These are phyloP conservation scores for Balanococcus diminutus DNA, from an alignment of 2,888 invertebrate genomes.

Conservation along the genomic window DNA sequence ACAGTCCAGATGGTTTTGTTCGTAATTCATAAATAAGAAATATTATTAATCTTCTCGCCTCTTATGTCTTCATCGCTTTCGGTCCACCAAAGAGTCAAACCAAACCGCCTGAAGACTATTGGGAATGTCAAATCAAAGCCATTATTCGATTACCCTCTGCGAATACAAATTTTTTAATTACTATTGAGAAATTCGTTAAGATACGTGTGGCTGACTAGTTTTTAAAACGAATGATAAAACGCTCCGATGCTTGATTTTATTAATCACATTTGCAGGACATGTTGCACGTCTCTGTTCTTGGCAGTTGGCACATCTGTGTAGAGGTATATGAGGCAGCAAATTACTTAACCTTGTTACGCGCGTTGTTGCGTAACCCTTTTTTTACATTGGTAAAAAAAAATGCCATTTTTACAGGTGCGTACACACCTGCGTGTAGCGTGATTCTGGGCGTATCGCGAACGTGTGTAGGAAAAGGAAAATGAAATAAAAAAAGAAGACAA, in stretches of 20 bases:
- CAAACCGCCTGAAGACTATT: neutral
- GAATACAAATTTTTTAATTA: neutral
- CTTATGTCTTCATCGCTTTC: neutral
- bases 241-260: neutral
- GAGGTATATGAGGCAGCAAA: constrained; percentile 32
- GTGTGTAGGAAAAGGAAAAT: constrained; percentile 1
- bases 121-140: neutral
- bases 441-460: constrained; percentile 22
- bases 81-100: neutral
- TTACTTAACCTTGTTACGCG: constrained; percentile 46
- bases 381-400: neutral
- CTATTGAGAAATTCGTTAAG: neutral
- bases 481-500: neutral
- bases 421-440: constrained; percentile 33
- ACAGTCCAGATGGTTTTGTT: neutral
- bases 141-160: neutral
- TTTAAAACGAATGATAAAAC: neutral
- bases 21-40: neutral
- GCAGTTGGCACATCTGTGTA: neutral
- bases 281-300: neutral
- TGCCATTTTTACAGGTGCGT: constrained; percentile 39
- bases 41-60: neutral
- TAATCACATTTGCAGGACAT: neutral
- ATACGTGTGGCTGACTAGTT: neutral
- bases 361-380: constrained; percentile 46